phyloP scores from a whole-genome alignment of 1,140 invertebrate genomes.

The Lepidostoma basale region DNA sequence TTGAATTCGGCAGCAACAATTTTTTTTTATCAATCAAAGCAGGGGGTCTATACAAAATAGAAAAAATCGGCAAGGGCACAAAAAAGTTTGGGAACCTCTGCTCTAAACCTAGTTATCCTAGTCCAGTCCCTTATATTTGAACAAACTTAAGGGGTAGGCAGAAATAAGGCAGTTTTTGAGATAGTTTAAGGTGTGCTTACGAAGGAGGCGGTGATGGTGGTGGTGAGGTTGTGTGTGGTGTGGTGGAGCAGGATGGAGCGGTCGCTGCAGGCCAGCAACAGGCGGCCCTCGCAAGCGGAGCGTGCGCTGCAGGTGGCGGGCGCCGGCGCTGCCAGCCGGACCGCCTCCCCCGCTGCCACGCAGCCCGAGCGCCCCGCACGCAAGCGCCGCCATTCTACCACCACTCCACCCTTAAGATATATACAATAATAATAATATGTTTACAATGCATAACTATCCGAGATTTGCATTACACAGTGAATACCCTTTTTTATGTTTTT shows the following conservation, averaged over 20 bases:
- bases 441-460: background rate
- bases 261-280: constrained; percentile 54
- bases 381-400: constrained; percentile 52
- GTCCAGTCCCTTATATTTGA: too few relatives aligned
- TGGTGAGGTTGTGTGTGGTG: constrained; percentile 36
- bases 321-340: constrained; percentile 49
- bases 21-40: too few relatives aligned
- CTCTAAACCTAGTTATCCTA: too few relatives aligned
- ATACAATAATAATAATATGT: background rate
- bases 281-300: constrained; percentile 49
- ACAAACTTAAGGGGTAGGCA: too few relatives aligned
- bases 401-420: constrained; percentile 52
- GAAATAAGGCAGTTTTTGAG: background rate
- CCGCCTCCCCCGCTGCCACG: constrained; percentile 41
- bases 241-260: constrained; percentile 48
- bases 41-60: too few relatives aligned
- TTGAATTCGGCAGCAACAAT: too few relatives aligned
- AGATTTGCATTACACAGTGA: background rate
- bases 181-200: constrained; percentile 18
- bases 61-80: too few relatives aligned
- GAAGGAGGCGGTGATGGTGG: constrained; percentile 40
- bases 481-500: background rate
- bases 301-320: constrained; percentile 50
- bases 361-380: constrained; percentile 48
- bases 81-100: too few relatives aligned